These are phyloP conservation scores for Pleuronectes platessa DNA, from an alignment of 2,113 vertebrate species.

Conservation along the genomic window DNA sequence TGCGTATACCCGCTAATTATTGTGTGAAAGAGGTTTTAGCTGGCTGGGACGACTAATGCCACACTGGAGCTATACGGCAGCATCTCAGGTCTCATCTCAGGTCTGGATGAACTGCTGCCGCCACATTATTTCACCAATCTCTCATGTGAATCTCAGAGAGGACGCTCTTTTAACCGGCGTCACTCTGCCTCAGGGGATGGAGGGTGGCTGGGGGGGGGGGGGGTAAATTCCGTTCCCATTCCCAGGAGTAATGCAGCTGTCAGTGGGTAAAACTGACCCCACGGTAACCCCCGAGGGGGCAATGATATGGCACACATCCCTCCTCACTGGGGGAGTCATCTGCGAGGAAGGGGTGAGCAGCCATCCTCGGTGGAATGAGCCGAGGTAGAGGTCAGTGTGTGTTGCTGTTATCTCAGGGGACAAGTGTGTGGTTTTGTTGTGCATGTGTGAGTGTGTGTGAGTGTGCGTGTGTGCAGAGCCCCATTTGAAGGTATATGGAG, in stretches of 20 bases:
- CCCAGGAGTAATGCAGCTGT: slow-evolving; percentile 74
- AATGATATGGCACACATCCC: slow-evolving; percentile 46
- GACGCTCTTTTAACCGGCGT: slow-evolving; percentile 18
- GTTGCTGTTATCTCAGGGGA: slow-evolving; percentile 38
- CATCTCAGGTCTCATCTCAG: too few species aligned
- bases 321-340: slow-evolving; percentile 20
- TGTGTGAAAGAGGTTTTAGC: not conserved
- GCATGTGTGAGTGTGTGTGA: slow-evolving; percentile 3
- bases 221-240: slow-evolving; percentile 36
- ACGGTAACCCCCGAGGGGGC: slow-evolving; percentile 48
- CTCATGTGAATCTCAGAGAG: slow-evolving; percentile 22
- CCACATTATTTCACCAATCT: slow-evolving; percentile 29
- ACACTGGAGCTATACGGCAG: not conserved
- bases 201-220: too few species aligned
- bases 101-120: not conserved
- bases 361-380: slow-evolving; percentile 59
- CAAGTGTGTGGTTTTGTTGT: not conserved
- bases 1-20: too few species aligned
- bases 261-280: slow-evolving; percentile 67
- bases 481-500: slow-evolving; percentile 23
- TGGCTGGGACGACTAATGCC: slow-evolving; percentile 7
- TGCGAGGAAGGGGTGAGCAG: slow-evolving; percentile 39
- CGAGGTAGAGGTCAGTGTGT: slow-evolving; percentile 68
- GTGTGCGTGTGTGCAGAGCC: slow-evolving; percentile 13
- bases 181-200: slow-evolving; percentile 34